Percentiles rank a stretch among this genome's conserved stretches.
These are phyloP conservation scores for Python bivittatus DNA, from an alignment of 2,113 vertebrate species.

Conservation along the genomic window DNA sequence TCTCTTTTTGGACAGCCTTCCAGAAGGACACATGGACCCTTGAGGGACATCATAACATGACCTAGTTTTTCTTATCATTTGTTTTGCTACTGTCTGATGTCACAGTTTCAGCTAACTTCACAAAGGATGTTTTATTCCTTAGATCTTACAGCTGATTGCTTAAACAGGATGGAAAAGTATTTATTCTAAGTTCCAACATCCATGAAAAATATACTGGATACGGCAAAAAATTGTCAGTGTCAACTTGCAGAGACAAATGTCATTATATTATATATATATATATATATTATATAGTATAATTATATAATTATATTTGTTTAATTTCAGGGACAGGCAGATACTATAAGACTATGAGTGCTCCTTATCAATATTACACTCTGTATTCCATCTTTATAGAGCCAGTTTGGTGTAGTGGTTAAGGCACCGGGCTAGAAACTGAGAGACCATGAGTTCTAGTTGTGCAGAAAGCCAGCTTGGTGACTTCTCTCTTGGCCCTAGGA, in stretches of 20 bases:
- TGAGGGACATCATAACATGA: background rate
- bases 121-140: background rate
- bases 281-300: too few species aligned
- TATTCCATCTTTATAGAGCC: too few species aligned
- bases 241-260: background rate
- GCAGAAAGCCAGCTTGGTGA: too few species aligned
- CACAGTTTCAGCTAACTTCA: background rate
- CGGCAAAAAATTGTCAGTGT: background rate
- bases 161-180: background rate
- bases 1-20: background rate
- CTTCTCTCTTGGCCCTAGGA: too few species aligned
- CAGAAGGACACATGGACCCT: background rate
- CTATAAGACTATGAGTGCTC: too few species aligned
- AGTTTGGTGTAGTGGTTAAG: too few species aligned
- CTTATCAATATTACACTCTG: too few species aligned
- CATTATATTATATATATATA: too few species aligned
- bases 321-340: background rate
- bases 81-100: background rate
- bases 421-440: too few species aligned
- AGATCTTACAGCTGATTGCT: background rate
- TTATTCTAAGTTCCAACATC: background rate
- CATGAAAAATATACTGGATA: background rate
- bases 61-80: background rate
- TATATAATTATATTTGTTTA: too few species aligned
- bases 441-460: too few species aligned